phyloP scores from a whole-genome alignment of 2,113 vertebrate species.

The Gobio gobio region DNA sequence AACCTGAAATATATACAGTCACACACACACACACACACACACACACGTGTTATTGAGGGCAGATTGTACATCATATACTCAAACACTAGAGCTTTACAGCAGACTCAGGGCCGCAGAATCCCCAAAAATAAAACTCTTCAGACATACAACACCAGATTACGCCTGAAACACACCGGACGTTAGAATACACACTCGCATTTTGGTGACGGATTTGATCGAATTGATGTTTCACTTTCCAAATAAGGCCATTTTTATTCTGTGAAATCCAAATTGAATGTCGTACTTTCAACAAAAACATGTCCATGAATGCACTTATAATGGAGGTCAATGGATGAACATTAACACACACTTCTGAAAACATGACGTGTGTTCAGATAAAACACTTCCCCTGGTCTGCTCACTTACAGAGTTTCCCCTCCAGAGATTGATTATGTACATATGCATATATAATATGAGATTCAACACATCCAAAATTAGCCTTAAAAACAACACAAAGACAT shows the following conservation, averaged over 20 bases:
- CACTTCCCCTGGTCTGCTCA: too few relatives aligned
- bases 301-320: background rate
- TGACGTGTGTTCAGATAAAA: too few relatives aligned
- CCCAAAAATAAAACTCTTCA: conserved; percentile 42
- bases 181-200: conserved; percentile 34
- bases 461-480: background rate
- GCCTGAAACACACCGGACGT: conserved; percentile 26
- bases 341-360: background rate
- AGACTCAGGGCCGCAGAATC: background rate
- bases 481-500: conserved; percentile 8
- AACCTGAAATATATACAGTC: background rate
- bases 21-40: background rate
- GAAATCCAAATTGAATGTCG: background rate
- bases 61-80: background rate
- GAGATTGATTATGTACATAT: too few relatives aligned
- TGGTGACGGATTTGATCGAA: background rate
- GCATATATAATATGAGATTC: background rate
- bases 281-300: background rate
- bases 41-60: background rate
- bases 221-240: background rate
- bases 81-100: background rate
- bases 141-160: conserved; percentile 34
- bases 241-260: conserved; percentile 23
- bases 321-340: background rate
- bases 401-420: too few relatives aligned